These are phyloP conservation scores for Ennomos fuscantarius DNA, from an alignment of 2,888 invertebrate genomes.

Conservation along the genomic window DNA sequence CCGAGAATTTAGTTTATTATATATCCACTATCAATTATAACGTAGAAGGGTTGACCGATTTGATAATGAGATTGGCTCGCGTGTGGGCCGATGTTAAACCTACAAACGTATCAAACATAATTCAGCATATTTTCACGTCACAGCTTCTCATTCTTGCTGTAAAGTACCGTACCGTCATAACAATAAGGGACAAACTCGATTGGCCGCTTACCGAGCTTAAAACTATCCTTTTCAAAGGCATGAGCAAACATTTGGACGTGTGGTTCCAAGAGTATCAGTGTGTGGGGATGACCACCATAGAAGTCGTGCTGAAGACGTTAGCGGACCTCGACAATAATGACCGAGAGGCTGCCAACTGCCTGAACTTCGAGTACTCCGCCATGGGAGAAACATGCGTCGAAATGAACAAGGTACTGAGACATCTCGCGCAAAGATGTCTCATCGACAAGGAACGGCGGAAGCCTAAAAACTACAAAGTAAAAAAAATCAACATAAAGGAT, in stretches of 20 bases:
- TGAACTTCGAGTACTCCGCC: conserved; percentile 88
- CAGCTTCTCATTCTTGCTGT: conserved; percentile 86
- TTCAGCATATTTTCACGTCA: conserved; percentile 89
- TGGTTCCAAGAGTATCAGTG: conserved; percentile 85
- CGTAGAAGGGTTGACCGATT: conserved; percentile 54
- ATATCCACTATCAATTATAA: conserved; percentile 72
- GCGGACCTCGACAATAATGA: conserved; percentile 61
- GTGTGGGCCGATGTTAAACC: conserved; percentile 89
- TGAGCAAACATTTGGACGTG: conserved; percentile 89
- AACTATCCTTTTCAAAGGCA: conserved; percentile 86
- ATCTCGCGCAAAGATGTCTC: conserved; percentile 66
- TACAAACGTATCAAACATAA: conserved; percentile 86
- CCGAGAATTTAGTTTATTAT: conserved; percentile 87
- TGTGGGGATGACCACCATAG: conserved; percentile 91
- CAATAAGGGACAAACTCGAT: conserved; percentile 51
- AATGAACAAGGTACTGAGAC: conserved; percentile 78
- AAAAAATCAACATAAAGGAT: conserved; percentile 54
- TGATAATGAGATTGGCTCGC: conserved; percentile 84
- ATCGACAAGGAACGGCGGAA: conserved; percentile 47
- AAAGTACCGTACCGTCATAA: conserved; percentile 73
- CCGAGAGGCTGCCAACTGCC: conserved; percentile 68
- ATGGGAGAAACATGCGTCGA: conserved; percentile 77
- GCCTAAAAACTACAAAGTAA: conserved; percentile 48
- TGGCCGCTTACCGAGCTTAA: conserved; percentile 71
- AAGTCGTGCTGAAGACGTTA: conserved; percentile 86